These are phyloP conservation scores for Aspidapion aeneum DNA, from an alignment of 2,888 invertebrate genomes.

Conservation along the genomic window DNA sequence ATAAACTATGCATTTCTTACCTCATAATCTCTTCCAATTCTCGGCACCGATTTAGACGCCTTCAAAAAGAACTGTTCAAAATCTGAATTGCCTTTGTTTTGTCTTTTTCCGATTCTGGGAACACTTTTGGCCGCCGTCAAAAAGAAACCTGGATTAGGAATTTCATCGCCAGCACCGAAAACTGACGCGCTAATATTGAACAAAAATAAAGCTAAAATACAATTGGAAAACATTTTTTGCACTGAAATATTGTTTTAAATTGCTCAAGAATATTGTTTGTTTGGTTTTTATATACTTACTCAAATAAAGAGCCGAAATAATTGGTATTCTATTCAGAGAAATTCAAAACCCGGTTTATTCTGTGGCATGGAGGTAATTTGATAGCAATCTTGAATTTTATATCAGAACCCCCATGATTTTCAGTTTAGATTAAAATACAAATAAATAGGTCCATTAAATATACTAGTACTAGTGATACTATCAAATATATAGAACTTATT, in stretches of 20 bases:
- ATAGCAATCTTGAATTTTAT: background rate
- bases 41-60: conserved; percentile 50
- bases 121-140: conserved; percentile 45
- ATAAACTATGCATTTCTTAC: no score
- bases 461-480: no score
- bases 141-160: conserved; percentile 28
- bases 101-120: conserved; percentile 40
- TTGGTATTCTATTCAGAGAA: no score
- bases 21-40: conserved; percentile 47
- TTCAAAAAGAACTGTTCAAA: conserved; percentile 51
- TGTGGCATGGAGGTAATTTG: no score
- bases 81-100: conserved; percentile 40
- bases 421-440: no score
- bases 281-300: background rate
- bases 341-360: no score
- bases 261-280: background rate
- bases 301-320: background rate
- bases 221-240: background rate
- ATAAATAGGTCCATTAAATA: no score
- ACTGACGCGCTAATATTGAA: background rate
- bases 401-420: no score
- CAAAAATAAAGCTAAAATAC: background rate
- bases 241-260: background rate
- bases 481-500: no score
- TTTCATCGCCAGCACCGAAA: conserved; percentile 16